Evolutionary conservation across 2,888 invertebrate genomes (phyloP).

Genomic region (Chrysomela aeneicollis): DNA sequence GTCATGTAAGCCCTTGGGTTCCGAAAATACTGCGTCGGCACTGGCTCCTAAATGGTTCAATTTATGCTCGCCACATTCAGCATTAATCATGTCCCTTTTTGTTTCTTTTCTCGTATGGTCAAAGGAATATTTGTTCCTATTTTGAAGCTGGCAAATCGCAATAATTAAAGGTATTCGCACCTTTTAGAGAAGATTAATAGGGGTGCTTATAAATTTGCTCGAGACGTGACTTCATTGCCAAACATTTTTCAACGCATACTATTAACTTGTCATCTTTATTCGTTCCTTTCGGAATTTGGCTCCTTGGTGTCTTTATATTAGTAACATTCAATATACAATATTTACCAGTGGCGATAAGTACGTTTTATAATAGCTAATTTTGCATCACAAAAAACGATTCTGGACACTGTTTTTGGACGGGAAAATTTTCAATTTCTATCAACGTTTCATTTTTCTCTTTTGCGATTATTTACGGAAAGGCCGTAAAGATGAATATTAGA

Average conservation of each 20-base stretch:
- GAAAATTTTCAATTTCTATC: no score
- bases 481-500: no score
- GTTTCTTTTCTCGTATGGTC: background rate
- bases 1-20: conserved; percentile 3
- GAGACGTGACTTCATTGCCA: background rate
- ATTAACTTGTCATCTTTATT: background rate
- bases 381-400: no score
- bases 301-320: no score
- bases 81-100: background rate
- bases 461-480: no score
- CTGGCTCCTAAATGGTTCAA: background rate
- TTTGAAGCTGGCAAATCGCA: background rate
- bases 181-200: background rate
- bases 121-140: background rate
- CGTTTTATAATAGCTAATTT: no score
- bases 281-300: no score
- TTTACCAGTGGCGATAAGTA: no score
- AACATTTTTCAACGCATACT: background rate
- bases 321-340: no score
- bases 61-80: conserved; percentile 3
- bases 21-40: conserved; percentile 2
- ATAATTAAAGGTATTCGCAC: conserved; percentile 2
- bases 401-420: no score
- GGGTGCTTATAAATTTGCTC: background rate
- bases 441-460: no score